Percentiles rank a stretch among this genome's conserved stretches.
phyloP scores from a whole-genome alignment of 1,140 invertebrate species.

The Achatina immaculata region DNA sequence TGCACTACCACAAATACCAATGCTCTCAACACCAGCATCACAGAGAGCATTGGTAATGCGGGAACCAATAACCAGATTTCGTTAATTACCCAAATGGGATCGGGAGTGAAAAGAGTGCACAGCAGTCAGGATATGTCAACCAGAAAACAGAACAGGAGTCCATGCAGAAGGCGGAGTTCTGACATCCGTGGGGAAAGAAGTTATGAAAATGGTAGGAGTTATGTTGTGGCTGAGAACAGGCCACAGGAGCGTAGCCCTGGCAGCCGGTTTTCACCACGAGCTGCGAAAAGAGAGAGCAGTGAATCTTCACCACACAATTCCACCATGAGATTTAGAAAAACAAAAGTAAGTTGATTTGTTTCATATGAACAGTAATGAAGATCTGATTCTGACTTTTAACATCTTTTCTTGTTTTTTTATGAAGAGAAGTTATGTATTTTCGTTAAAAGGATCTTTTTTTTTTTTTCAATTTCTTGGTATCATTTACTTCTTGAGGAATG shows the following conservation, averaged over 20 bases:
- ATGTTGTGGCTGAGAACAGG: background rate
- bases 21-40: background rate
- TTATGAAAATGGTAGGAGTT: background rate
- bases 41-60: background rate
- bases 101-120: constrained; percentile 16
- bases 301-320: background rate
- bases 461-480: no score
- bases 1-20: background rate
- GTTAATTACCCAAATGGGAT: background rate
- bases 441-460: no score
- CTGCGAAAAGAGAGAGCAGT: background rate
- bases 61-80: background rate
- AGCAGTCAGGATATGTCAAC: constrained; percentile 16
- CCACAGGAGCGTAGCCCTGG: background rate
- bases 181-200: background rate
- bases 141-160: background rate
- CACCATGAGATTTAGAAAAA: constrained; percentile 14
- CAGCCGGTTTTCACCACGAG: background rate
- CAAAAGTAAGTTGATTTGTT: constrained; percentile 38
- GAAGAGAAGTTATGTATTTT: no score
- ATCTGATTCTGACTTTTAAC: no score
- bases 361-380: no score
- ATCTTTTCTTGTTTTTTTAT: no score
- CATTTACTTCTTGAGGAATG: no score
- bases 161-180: background rate